Evolutionary conservation across 1,140 invertebrate genomes (phyloP).

Genomic region (Periplaneta americana): DNA sequence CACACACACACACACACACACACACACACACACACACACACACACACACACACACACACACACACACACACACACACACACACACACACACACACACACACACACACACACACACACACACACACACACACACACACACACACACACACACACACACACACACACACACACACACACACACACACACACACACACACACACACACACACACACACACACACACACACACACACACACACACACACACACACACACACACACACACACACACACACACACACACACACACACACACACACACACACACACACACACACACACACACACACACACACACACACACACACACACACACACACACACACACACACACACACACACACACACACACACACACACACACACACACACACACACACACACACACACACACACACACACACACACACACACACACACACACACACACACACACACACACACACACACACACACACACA

Average conservation of each 20-base stretch:
- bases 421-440: too few species aligned
- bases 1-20: slow-evolving; percentile 21
- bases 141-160: slow-evolving; percentile 11
- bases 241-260: slow-evolving; percentile 11
- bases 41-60: slow-evolving; percentile 21
- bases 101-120: slow-evolving; percentile 11
- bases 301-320: too few species aligned
- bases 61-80: slow-evolving; percentile 21
- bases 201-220: slow-evolving; percentile 11
- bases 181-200: slow-evolving; percentile 11
- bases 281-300: slow-evolving; percentile 11
- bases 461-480: too few species aligned
- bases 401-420: too few species aligned
- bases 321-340: too few species aligned
- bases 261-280: slow-evolving; percentile 11
- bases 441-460: too few species aligned
- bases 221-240: slow-evolving; percentile 11
- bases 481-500: too few species aligned
- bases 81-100: slow-evolving; percentile 18
- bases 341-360: too few species aligned
- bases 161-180: slow-evolving; percentile 11
- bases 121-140: slow-evolving; percentile 11
- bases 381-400: too few species aligned
- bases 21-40: slow-evolving; percentile 21
- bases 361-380: too few species aligned